Percentiles rank a stretch among this genome's conserved stretches.
Conservation (phyloP, 2,888 invertebrate species). For the Calephelis perditalis region DNA sequence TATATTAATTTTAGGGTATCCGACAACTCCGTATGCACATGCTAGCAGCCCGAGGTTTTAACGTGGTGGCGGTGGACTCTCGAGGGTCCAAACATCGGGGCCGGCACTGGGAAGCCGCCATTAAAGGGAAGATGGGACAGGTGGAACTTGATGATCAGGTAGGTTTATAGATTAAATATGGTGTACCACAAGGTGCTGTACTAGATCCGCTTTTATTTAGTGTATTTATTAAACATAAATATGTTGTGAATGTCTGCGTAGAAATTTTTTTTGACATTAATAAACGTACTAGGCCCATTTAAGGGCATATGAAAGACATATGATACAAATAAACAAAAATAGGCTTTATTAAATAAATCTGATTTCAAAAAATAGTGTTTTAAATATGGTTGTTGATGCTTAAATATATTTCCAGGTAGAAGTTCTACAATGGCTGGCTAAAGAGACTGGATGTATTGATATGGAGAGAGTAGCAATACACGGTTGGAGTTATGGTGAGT, state of each 20-base stretch:
- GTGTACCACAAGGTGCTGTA: not conserved
- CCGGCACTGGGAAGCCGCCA: slow-evolving; percentile 92
- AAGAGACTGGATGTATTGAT: slow-evolving; percentile 92
- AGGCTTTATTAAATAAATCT: no score
- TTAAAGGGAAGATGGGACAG: slow-evolving; percentile 94
- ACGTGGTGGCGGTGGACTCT: slow-evolving; percentile 96
- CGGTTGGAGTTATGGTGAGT: slow-evolving; percentile 97
- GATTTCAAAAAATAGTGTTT: not conserved
- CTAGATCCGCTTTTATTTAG: not conserved
- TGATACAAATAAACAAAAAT: no score
- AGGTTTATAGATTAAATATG: not conserved
- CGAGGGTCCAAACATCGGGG: slow-evolving; percentile 97
- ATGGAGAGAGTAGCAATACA: slow-evolving; percentile 95
- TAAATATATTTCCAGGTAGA: slow-evolving; percentile 79
- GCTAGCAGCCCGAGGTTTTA: slow-evolving; percentile 96
- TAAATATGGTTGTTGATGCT: slow-evolving; percentile 5
- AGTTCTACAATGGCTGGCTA: slow-evolving; percentile 91
- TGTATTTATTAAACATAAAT: not conserved
- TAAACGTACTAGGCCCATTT: no score
- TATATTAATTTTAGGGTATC: slow-evolving; percentile 81
- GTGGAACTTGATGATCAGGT: slow-evolving; percentile 95
- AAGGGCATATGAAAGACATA: no score
- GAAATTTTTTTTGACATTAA: no score
- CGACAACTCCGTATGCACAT: slow-evolving; percentile 95
- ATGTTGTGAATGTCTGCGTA: no score